Evolutionary conservation across 2,113 vertebrate genomes (phyloP).

Genomic region (Prinia subflava): DNA sequence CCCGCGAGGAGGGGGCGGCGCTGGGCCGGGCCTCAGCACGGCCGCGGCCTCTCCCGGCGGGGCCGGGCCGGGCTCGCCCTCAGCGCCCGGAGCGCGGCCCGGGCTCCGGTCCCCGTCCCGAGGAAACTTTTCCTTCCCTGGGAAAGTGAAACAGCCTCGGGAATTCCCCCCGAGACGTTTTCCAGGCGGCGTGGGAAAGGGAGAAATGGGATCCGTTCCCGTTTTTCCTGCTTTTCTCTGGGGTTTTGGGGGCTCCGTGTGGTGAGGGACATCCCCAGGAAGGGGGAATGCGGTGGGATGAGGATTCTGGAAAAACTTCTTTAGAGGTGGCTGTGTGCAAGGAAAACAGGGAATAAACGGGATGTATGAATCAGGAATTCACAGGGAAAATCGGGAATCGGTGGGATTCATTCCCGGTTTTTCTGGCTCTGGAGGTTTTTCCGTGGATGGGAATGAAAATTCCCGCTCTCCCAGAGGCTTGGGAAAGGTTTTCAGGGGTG

Average conservation of each 20-base stretch:
- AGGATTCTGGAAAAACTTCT: background rate
- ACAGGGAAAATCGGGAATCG: background rate
- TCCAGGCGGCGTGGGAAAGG: background rate
- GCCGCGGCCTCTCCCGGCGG: background rate
- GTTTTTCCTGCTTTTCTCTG: background rate
- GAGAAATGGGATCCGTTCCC: rapidly evolving
- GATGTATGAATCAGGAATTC: background rate
- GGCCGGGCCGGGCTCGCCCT: background rate
- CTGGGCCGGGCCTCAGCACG: background rate
- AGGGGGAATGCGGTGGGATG: background rate
- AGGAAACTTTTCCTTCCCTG: background rate
- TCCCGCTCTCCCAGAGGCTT: background rate
- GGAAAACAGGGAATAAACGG: background rate
- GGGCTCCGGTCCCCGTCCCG: rapidly evolving
- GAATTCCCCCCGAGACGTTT: background rate
- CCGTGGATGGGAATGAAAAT: background rate
- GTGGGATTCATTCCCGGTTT: background rate
- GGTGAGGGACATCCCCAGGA: background rate
- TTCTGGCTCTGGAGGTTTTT: background rate
- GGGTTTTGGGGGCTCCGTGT: background rate
- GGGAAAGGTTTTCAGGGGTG: background rate
- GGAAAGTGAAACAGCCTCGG: background rate
- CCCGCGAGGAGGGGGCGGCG: no score
- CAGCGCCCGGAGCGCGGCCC: background rate
- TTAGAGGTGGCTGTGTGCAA: rapidly evolving